phyloP scores from a whole-genome alignment of 2,113 vertebrate genomes.

The Chlamydotis undulata region DNA sequence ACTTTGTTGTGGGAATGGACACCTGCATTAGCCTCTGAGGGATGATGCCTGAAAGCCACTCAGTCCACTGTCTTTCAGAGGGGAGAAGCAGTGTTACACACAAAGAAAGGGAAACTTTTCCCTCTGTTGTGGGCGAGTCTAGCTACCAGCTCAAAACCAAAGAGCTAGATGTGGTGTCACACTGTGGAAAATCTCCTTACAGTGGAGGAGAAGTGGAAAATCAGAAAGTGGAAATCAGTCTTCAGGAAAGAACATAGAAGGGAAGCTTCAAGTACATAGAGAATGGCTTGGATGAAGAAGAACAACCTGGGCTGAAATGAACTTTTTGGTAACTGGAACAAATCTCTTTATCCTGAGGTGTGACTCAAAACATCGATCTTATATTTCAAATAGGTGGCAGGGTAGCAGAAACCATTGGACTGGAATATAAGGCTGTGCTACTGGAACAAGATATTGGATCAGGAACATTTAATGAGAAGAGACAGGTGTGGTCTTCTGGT shows the following conservation, averaged over 20 bases:
- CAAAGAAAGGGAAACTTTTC: background rate
- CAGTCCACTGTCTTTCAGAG: background rate
- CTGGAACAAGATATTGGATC: background rate
- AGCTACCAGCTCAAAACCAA: background rate
- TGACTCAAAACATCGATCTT: background rate
- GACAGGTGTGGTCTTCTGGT: background rate
- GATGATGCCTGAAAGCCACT: background rate
- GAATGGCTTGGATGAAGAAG: background rate
- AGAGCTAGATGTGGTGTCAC: background rate
- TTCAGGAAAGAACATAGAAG: background rate
- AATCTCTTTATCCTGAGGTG: background rate
- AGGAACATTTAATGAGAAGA: background rate
- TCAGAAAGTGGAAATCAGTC: background rate
- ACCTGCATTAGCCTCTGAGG: background rate
- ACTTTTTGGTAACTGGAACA: background rate
- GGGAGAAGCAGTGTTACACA: fast-evolving
- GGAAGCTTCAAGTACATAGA: background rate
- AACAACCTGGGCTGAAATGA: background rate
- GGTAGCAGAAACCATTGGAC: background rate
- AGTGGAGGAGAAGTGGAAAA: background rate
- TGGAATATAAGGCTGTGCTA: background rate
- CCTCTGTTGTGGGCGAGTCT: background rate
- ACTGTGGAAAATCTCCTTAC: background rate
- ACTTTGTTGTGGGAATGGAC: background rate
- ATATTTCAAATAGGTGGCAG: background rate